A percentile compares a stretch with the other conserved stretches of the same genome.
phyloP scores from a whole-genome alignment of 2,888 invertebrate genomes.

The Eutolmus rufibarbis region DNA sequence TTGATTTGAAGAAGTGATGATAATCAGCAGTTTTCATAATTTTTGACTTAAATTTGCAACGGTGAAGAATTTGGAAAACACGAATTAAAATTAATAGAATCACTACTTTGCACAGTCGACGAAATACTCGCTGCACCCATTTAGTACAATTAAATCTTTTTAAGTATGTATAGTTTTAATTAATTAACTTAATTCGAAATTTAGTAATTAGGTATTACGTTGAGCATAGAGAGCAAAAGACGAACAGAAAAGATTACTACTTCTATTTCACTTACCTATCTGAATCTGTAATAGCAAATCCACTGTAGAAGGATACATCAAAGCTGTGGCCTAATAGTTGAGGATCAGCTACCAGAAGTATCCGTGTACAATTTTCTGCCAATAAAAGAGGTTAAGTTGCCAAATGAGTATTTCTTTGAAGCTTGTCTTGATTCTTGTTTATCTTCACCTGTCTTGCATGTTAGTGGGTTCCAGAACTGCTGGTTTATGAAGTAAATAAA shows the following conservation, averaged over 20 bases:
- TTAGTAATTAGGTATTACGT: too few relatives aligned
- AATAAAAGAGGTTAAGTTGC: neutral
- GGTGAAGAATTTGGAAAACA: too few relatives aligned
- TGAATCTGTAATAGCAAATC: constrained; percentile 83
- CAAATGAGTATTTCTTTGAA: neutral
- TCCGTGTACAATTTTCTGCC: constrained; percentile 67
- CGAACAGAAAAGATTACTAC: neutral
- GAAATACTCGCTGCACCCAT: too few relatives aligned
- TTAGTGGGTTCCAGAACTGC: constrained; percentile 57
- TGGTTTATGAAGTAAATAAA: constrained; percentile 58
- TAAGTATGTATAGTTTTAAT: too few relatives aligned
- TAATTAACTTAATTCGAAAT: too few relatives aligned
- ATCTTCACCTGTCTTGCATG: constrained; percentile 57
- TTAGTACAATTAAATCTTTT: too few relatives aligned
- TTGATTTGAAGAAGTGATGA: too few relatives aligned
- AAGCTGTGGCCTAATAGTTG: constrained; percentile 86
- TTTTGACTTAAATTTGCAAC: too few relatives aligned
- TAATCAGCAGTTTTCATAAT: too few relatives aligned
- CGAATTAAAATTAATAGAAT: too few relatives aligned
- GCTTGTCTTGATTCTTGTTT: neutral
- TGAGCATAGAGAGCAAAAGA: neutral
- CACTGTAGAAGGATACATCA: constrained; percentile 73
- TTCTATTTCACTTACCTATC: constrained; percentile 72
- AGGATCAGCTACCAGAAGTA: constrained; percentile 86
- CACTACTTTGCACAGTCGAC: too few relatives aligned